Evolutionary conservation across 2,113 vertebrate genomes (phyloP).

Genomic region (Corydoras sp.): DNA sequence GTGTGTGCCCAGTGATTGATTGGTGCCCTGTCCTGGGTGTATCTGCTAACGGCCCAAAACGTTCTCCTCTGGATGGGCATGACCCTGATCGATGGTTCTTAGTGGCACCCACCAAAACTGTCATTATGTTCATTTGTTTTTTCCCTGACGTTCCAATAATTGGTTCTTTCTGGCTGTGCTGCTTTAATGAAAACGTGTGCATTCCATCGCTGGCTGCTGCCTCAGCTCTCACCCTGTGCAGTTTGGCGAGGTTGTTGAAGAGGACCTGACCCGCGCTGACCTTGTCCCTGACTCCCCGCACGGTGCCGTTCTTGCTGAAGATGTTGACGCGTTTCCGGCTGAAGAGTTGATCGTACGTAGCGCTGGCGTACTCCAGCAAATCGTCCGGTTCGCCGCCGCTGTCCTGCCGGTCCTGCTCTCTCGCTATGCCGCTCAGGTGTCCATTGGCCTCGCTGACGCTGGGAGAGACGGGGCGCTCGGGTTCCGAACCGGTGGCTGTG

Average conservation of each 20-base stretch:
- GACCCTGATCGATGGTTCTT: too few relatives aligned
- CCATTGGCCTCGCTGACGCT: conserved; percentile 71
- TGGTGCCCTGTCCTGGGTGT: too few relatives aligned
- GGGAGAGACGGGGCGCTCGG: conserved; percentile 62
- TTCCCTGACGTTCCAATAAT: too few relatives aligned
- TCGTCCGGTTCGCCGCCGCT: conserved; percentile 74
- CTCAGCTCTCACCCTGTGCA: conserved; percentile 77
- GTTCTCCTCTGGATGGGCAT: too few relatives aligned
- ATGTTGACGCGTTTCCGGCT: conserved; percentile 87
- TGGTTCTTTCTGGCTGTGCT: too few relatives aligned
- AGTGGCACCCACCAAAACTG: too few relatives aligned
- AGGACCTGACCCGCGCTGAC: conserved; percentile 94
- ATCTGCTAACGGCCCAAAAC: too few relatives aligned
- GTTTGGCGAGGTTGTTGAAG: conserved; percentile 86
- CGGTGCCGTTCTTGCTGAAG: conserved; percentile 95
- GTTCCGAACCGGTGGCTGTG: conserved; percentile 70
- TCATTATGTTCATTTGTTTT: too few relatives aligned
- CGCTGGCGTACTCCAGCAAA: conserved; percentile 80
- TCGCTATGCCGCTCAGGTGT: too few relatives aligned
- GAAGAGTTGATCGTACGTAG: conserved; percentile 75
- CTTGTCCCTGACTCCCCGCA: conserved; percentile 95
- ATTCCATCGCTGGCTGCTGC: too few relatives aligned
- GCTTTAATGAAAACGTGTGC: too few relatives aligned
- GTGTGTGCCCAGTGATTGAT: too few relatives aligned
- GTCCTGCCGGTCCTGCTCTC: conserved; percentile 63